These are phyloP conservation scores for Homarus americanus DNA, from an alignment of 1,140 invertebrate species.

Conservation along the genomic window DNA sequence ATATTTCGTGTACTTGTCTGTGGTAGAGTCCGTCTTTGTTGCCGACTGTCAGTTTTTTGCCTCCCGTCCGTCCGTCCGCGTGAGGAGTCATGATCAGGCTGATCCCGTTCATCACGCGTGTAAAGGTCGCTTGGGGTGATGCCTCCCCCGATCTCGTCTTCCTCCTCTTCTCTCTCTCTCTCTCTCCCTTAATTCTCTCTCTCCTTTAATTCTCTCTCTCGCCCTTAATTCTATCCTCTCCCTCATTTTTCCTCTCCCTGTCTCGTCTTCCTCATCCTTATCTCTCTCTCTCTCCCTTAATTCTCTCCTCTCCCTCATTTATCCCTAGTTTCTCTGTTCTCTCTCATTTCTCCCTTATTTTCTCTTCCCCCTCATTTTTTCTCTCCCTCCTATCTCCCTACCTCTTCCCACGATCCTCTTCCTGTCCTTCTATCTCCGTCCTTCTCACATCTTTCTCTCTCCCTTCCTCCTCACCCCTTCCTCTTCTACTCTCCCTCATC, in stretches of 20 bases:
- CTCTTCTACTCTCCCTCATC: not conserved
- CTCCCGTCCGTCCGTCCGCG: too few species aligned
- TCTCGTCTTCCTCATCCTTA: too few species aligned
- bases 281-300: not conserved
- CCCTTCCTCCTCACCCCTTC: too few species aligned
- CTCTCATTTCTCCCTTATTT: not conserved
- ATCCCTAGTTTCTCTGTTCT: not conserved
- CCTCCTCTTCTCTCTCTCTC: not conserved
- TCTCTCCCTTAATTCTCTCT: not conserved
- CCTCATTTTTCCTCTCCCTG: not conserved
- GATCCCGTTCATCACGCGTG: not conserved
- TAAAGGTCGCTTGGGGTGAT: not conserved
- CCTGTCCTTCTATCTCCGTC: not conserved
- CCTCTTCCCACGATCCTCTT: not conserved
- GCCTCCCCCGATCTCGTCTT: not conserved
- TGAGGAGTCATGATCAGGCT: not conserved
- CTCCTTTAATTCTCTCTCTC: not conserved
- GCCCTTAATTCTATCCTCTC: not conserved
- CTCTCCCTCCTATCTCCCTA: not conserved
- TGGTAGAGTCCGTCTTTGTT: too few species aligned
- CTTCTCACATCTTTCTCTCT: not conserved
- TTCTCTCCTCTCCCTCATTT: not conserved
- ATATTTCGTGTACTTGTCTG: too few species aligned
- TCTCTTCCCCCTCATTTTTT: not conserved
- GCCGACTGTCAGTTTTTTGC: too few species aligned